A percentile compares a stretch with the other conserved stretches of the same genome.
Evolutionary conservation across 2,797 vertebrate genomes (phyloP).

Genomic region (Pantherophis vulpinus): DNA sequence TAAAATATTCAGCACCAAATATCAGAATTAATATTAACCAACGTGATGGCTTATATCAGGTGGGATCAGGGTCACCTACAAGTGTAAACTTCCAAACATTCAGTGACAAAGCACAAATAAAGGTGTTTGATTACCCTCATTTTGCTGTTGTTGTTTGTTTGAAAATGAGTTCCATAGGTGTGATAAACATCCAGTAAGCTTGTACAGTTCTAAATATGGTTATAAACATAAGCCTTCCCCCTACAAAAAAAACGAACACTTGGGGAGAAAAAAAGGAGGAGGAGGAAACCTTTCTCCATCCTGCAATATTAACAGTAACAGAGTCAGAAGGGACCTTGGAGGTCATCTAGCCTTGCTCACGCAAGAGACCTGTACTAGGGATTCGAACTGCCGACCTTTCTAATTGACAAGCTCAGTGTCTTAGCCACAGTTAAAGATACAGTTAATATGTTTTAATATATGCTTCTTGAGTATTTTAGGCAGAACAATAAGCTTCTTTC

Average conservation of each 20-base stretch:
- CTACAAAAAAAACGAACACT: background rate
- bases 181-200: background rate
- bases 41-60: background rate
- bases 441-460: background rate
- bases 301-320: background rate
- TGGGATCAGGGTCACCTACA: background rate
- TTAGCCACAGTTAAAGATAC: too few relatives aligned
- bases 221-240: background rate
- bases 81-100: background rate
- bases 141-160: background rate
- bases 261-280: background rate
- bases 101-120: background rate
- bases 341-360: too few relatives aligned
- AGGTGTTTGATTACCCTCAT: background rate
- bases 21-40: background rate
- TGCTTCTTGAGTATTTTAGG: background rate
- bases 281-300: background rate
- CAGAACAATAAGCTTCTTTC: fast-evolving
- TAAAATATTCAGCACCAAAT: background rate
- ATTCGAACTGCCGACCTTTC: too few relatives aligned
- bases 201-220: background rate
- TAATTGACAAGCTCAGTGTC: too few relatives aligned
- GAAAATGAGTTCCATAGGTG: background rate
- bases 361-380: too few relatives aligned
- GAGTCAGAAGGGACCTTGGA: too few relatives aligned